Conservation (phyloP, 2,888 invertebrate genomes). For the Chironomus riparius region DNA sequence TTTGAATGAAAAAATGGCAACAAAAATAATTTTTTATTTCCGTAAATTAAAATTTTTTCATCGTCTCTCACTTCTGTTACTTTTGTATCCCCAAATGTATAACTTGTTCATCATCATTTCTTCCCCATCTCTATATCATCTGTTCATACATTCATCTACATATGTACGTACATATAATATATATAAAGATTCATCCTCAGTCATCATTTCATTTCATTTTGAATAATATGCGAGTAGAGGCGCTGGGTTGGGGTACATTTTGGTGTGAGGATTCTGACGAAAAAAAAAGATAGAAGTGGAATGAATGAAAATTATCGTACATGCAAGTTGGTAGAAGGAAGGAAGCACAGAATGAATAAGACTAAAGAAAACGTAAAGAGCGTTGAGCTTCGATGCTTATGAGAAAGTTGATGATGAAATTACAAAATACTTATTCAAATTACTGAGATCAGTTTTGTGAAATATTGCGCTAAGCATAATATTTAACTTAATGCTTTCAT, state of each 20-base stretch:
- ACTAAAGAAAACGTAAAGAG: background rate
- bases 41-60: too few relatives aligned
- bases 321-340: background rate
- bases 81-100: too few relatives aligned
- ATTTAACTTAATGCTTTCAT: constrained; percentile 16
- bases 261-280: too few relatives aligned
- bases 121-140: too few relatives aligned
- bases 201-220: background rate
- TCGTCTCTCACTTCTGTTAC: too few relatives aligned
- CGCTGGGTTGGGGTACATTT: background rate
- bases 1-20: too few relatives aligned
- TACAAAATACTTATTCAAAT: constrained; percentile 19
- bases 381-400: background rate
- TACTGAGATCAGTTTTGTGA: constrained; percentile 16
- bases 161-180: too few relatives aligned
- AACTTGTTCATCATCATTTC: too few relatives aligned
- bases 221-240: background rate
- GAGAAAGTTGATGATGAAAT: constrained; percentile 13
- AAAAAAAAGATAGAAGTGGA: too few relatives aligned
- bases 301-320: background rate
- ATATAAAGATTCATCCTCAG: background rate
- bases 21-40: too few relatives aligned
- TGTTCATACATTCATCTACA: too few relatives aligned
- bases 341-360: background rate
- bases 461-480: constrained; percentile 10